These are phyloP conservation scores for Vanessa cardui DNA, from an alignment of 2,888 invertebrate genomes.

Conservation along the genomic window DNA sequence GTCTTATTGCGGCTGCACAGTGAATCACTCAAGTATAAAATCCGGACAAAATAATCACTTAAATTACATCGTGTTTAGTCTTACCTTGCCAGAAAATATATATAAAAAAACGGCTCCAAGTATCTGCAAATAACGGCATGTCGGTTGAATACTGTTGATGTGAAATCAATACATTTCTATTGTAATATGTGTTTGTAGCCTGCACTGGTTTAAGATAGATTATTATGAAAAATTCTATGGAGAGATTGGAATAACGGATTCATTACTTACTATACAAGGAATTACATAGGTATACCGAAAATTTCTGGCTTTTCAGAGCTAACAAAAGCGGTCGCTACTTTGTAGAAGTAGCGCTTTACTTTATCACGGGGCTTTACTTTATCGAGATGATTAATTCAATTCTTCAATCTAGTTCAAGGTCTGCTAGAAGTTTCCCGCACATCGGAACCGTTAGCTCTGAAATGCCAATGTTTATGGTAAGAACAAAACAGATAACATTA, in stretches of 20 bases:
- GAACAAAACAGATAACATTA: slow-evolving; percentile 76
- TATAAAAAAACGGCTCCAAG: slow-evolving; percentile 76
- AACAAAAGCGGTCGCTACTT: slow-evolving; percentile 28
- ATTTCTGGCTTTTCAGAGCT: slow-evolving; percentile 65
- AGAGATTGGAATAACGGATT: slow-evolving; percentile 80
- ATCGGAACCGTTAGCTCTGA: slow-evolving; percentile 60
- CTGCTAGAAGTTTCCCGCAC: slow-evolving; percentile 8
- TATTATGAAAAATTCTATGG: slow-evolving; percentile 73
- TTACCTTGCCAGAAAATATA: slow-evolving; percentile 66
- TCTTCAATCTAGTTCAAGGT: slow-evolving; percentile 48
- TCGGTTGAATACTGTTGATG: slow-evolving; percentile 77
- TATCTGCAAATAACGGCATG: slow-evolving; percentile 80
- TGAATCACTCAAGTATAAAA: slow-evolving; percentile 77
- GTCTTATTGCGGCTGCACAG: slow-evolving; percentile 73
- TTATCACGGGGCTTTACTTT: neutral
- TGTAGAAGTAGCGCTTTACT: neutral
- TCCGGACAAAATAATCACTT: slow-evolving; percentile 64
- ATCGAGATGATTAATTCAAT: slow-evolving; percentile 61
- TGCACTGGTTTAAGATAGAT: slow-evolving; percentile 66
- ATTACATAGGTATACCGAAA: slow-evolving; percentile 55
- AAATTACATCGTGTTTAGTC: slow-evolving; percentile 52
- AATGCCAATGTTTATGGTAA: slow-evolving; percentile 59
- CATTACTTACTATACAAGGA: slow-evolving; percentile 79
- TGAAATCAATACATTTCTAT: slow-evolving; percentile 80
- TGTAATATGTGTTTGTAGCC: slow-evolving; percentile 81